Conservation (phyloP, 2,888 invertebrate genomes). For the Sisyra nigra region DNA sequence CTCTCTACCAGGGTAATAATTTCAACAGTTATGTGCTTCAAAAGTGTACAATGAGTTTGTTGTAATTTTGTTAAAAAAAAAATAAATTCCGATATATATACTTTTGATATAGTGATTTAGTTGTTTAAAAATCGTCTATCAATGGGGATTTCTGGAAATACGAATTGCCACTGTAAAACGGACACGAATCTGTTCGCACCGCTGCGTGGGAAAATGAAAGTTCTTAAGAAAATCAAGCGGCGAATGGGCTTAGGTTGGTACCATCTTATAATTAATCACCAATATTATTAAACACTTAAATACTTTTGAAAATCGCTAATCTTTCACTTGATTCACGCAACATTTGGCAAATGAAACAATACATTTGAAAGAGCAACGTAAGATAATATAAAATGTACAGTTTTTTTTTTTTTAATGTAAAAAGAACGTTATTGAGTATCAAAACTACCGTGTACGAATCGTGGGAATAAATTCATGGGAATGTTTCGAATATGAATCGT, state of each 20-base stretch:
- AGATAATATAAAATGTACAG: neutral
- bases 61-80: neutral
- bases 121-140: neutral
- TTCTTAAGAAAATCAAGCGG: conserved; percentile 75
- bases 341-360: too few species aligned
- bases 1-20: neutral
- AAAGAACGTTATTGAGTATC: neutral
- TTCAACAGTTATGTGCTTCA: neutral
- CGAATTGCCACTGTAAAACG: conserved; percentile 22
- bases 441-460: conserved; percentile 13
- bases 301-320: too few species aligned
- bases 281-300: too few species aligned
- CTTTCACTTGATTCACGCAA: too few species aligned
- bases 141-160: conserved; percentile 27
- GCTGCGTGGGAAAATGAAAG: conserved; percentile 62
- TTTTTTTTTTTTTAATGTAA: conserved; percentile 1
- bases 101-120: neutral
- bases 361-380: too few species aligned
- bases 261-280: conserved; percentile 2
- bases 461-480: conserved; percentile 17
- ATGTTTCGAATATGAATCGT: conserved; percentile 2
- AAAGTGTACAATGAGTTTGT: neutral
- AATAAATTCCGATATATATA: neutral
- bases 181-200: conserved; percentile 29
- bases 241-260: conserved; percentile 76